Evolutionary conservation across 2,888 invertebrate genomes (phyloP).

Genomic region (Drosophila fungiperda): DNA sequence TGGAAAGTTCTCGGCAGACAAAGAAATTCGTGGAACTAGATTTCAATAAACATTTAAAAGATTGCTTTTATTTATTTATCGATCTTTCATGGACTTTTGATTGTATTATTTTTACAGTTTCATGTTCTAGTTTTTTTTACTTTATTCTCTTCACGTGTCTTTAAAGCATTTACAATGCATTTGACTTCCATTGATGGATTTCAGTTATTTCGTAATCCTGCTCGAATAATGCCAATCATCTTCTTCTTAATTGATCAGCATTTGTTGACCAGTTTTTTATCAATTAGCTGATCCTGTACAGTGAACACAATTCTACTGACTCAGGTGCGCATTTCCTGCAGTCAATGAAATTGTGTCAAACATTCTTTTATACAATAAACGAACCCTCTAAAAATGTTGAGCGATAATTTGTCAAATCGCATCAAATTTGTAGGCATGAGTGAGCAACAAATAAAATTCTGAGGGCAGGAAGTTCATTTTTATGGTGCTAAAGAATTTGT

Average conservation of each 20-base stretch:
- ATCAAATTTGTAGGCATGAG: conserved; percentile 65
- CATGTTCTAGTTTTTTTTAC: neutral
- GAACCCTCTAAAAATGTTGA: conserved; percentile 30
- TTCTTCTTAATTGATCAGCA: conserved; percentile 1
- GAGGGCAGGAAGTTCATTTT: conserved; percentile 62
- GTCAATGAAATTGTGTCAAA: conserved; percentile 30
- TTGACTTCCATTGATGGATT: conserved; percentile 9
- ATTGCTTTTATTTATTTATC: neutral
- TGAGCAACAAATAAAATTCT: conserved; percentile 47
- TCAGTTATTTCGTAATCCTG: conserved; percentile 25
- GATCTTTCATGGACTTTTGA: neutral
- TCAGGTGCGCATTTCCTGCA: conserved; percentile 66
- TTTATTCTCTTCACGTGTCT: conserved; percentile 11
- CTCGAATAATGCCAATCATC: conserved; percentile 36
- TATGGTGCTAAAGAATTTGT: conserved; percentile 38
- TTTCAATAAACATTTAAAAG: neutral
- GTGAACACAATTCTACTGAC: conserved; percentile 30
- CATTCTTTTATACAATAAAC: conserved; percentile 40
- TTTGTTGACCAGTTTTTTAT: conserved; percentile 12
- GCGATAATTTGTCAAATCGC: conserved; percentile 63
- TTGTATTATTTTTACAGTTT: neutral
- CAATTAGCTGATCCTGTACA: conserved; percentile 44
- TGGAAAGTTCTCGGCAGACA: neutral
- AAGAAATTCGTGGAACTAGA: conserved; percentile 1
- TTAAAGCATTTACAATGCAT: neutral